These are phyloP conservation scores for Anoplopoma fimbria DNA, from an alignment of 2,113 vertebrate species.

Conservation along the genomic window DNA sequence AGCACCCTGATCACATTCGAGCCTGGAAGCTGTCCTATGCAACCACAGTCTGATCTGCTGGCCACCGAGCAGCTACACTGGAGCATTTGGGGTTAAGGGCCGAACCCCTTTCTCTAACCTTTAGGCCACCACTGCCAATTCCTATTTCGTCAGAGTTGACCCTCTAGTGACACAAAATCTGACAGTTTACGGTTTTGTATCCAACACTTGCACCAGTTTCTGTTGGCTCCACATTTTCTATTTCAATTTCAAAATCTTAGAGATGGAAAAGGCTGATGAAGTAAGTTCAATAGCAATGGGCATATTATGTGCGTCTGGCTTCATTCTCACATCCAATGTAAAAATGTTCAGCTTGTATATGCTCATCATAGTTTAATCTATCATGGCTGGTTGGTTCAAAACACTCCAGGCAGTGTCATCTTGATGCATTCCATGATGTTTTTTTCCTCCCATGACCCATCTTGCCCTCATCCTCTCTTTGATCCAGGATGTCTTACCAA, in stretches of 20 bases:
- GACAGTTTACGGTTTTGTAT: not conserved
- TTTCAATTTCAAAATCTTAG: constrained; percentile 1
- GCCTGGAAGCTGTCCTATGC: not conserved
- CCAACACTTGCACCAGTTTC: not conserved
- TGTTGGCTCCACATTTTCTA: not conserved
- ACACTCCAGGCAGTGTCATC: constrained; percentile 16
- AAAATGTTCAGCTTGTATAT: not conserved
- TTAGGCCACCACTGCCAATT: not conserved
- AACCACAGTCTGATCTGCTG: not conserved
- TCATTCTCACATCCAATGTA: constrained; percentile 11
- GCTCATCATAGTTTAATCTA: not conserved
- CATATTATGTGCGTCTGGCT: constrained; percentile 3
- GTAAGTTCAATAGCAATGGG: not conserved
- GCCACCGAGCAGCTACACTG: not conserved
- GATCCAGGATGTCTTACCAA: constrained; percentile 26
- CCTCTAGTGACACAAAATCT: not conserved
- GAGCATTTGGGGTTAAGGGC: not conserved
- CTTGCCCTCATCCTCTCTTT: not conserved
- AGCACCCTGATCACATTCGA: not conserved
- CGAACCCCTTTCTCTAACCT: not conserved
- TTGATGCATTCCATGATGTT: constrained; percentile 27
- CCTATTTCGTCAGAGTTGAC: not conserved
- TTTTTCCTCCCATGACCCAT: constrained; percentile 2
- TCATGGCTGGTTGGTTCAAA: not conserved
- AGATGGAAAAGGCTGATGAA: not conserved